Base-by-base conservation (phyloP, 2,888 invertebrate genomes). In the Pycnomerus fuliginosus region DNA sequence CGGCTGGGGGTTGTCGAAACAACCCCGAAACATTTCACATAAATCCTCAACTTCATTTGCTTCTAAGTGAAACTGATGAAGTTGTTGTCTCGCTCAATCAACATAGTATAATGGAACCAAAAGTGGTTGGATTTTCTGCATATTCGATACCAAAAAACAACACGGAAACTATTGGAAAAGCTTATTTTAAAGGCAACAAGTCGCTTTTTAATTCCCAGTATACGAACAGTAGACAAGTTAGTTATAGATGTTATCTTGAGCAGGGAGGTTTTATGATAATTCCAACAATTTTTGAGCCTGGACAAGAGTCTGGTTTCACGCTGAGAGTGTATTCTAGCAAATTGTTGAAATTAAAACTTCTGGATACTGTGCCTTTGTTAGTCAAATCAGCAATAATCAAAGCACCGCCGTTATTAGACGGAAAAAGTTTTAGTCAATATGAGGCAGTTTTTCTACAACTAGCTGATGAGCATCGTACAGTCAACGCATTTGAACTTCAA, bases 1-100 rank as follows among this genome's bases (percentile, higher is more conserved):
- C 90, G 0, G 91, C 92, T 0, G 93, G 93, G 2, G 93, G 93
- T 20, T 93, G 93, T 69, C 76, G 91, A 56, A 93, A 93, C 71
- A 87, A 91, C 69, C 84, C 83, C 80, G 90, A 92, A 66, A 91
- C 91, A 24, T 93, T 94, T 69, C 92, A 93, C 70, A 90, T 92
- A 65, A 94, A 94, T 72, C 94, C 94, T 0, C 93, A 94, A 74
- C 76, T 94, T 24, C 85, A 92, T 61, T 69, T 94, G 30, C 79
- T 84, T 29, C 70, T 93, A 16, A 83, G 82, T 58, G 91, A 91
- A 66, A 81, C 82, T 74, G 87, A 88, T 64, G 87, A 88, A 70
- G 83, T 90, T 1, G 83, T 93, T 8, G 83, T 94, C 34, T 90
- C 90, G 0, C 73, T 94, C 7, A 90, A 90, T 68, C 93, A 93